Conservation (phyloP, 2,113 vertebrate species). For the Choloepus hoffmanni region DNA sequence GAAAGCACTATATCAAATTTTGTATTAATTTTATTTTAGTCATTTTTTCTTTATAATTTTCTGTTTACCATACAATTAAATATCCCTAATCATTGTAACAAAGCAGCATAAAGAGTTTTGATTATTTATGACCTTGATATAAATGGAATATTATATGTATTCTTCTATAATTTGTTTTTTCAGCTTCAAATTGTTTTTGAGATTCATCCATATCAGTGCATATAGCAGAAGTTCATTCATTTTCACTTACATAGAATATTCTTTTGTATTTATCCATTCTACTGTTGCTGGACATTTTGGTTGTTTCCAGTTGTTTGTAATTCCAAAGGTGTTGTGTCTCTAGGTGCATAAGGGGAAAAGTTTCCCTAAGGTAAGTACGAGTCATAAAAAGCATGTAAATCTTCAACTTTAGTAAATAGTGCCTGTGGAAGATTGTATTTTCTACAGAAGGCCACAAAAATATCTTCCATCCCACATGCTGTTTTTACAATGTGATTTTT, state of each 20-base stretch:
- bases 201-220: background rate
- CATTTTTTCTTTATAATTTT: background rate
- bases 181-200: background rate
- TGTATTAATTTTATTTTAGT: background rate
- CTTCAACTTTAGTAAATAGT: background rate
- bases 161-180: constrained; percentile 13
- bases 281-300: background rate
- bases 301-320: background rate
- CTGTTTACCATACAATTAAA: background rate
- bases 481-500: constrained; percentile 1
- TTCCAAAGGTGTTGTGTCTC: background rate
- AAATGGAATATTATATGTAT: background rate
- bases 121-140: background rate
- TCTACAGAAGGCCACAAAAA: background rate
- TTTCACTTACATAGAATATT: background rate
- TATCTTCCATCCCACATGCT: background rate
- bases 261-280: background rate
- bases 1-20: background rate
- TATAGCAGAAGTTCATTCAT: background rate
- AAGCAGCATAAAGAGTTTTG: background rate
- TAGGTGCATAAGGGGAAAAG: background rate
- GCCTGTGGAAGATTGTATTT: background rate
- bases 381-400: background rate
- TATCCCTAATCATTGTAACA: background rate
- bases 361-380: background rate